Base-by-base conservation (phyloP, 2,113 vertebrate genomes). In the Siniperca knerii region DNA sequence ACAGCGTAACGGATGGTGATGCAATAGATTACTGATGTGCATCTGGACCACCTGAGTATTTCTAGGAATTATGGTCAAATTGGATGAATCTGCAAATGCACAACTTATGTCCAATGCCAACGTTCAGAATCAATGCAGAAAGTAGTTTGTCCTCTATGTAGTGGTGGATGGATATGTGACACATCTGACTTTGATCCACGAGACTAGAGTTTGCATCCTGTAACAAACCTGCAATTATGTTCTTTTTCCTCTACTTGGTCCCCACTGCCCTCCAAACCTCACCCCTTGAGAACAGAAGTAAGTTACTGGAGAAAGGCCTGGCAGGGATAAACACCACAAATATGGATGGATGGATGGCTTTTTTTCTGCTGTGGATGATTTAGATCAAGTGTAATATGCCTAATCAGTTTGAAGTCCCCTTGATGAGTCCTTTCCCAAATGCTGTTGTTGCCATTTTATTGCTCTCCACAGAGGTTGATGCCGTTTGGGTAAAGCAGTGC, bases 341-440 rank as follows among this genome's bases (percentile, higher is more conserved):
- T 52, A 69, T 29, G 29, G 29, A 29, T 29, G 29, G 66, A 46
- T 10, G 9, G 61, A 20, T 62, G 64, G 20, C 16, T 79, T 71
- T 72, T 48, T 46, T 66, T 78, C 18, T 4, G 18, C n/a, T 29
- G 20, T 52, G 74, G 58, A 72, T 69, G 65, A 81, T 75, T 76
- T 76, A 61, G 23, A 87, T 75, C 35, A 77, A 85, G 75, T 76
- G 50, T 64, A 70, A 52, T 69, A 55, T 61, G 67, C 60, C 69
- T 55, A 75, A 81, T 58, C 64, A 64, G 25, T 81, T 88, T 75
- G 48, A 62, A 79, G 42, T 74, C 44, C 20, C 68, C 33, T 57
- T 54, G 33, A 82, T 81, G 55, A 81, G 76, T 65, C 21, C 15
- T 66, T 60, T 74, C 74, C 10, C n/a, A 62, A 78, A 84, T 61